A percentile compares a stretch with the other conserved stretches of the same genome.
Evolutionary conservation across 2,113 vertebrate genomes (phyloP).

Genomic region (Brienomyrus brachyistius): DNA sequence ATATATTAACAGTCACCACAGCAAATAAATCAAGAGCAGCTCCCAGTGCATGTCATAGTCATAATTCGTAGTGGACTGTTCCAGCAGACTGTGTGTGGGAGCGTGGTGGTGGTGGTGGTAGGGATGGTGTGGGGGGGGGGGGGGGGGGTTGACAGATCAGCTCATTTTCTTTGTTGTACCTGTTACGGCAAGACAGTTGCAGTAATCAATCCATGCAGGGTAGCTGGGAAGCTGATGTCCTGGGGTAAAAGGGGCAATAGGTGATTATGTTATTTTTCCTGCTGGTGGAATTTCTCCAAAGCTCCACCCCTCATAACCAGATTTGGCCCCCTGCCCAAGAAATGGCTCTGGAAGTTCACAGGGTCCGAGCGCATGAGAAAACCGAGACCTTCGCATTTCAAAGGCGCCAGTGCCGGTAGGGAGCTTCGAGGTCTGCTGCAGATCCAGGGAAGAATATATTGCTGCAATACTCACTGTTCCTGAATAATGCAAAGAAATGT

Average conservation of each 20-base stretch:
- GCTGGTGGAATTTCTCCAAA: constrained; percentile 54
- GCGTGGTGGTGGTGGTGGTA: no score
- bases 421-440: not conserved
- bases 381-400: constrained; percentile 22
- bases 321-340: constrained; percentile 43
- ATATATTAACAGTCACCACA: not conserved
- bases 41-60: not conserved
- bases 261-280: constrained; percentile 57
- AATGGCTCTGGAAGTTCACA: constrained; percentile 33
- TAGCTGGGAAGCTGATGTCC: constrained; percentile 38
- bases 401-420: not conserved
- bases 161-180: not conserved
- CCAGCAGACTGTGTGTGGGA: not conserved
- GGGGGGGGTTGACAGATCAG: not conserved
- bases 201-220: not conserved
- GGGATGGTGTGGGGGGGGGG: not conserved
- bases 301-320: constrained; percentile 28
- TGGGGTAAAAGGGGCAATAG: constrained; percentile 26
- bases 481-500: not conserved
- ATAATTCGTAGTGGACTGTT: not conserved
- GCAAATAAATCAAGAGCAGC: not conserved
- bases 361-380: constrained; percentile 35
- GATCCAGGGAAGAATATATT: not conserved
- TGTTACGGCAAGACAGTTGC: no score
- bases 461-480: not conserved